Percentiles rank a stretch among this genome's conserved stretches.
Conservation (phyloP, 2,888 invertebrate genomes). For the Eupelmus urozonus region DNA sequence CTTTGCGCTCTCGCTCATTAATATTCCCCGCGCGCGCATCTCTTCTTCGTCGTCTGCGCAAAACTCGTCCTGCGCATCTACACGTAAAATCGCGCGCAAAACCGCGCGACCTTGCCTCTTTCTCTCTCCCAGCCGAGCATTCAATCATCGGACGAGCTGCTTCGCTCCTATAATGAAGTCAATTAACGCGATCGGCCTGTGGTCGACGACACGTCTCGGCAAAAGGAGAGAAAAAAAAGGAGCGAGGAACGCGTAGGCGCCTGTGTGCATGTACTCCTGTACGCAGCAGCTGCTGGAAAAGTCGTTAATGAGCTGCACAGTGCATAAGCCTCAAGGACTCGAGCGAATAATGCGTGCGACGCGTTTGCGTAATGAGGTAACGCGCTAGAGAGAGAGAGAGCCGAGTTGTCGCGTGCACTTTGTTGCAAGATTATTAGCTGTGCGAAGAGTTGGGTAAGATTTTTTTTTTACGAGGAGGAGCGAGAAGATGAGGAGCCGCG, state of each 20-base stretch:
- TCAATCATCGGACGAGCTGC: conserved; percentile 26
- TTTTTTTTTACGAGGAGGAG: conserved; percentile 2
- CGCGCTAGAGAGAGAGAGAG: neutral
- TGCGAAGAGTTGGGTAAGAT: neutral
- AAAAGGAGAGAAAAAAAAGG: neutral
- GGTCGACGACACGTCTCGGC: neutral
- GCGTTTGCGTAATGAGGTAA: neutral
- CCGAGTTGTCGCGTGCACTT: neutral
- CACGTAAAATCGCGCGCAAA: conserved; percentile 10
- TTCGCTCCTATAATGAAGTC: conserved; percentile 39
- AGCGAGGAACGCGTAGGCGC: neutral
- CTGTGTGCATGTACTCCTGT: neutral
- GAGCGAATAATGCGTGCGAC: no score
- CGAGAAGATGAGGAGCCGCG: no score
- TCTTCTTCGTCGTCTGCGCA: neutral
- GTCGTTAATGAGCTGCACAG: neutral
- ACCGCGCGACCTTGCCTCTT: conserved; percentile 26
- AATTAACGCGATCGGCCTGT: conserved; percentile 38
- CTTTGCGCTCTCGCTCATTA: conserved; percentile 29
- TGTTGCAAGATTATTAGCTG: neutral
- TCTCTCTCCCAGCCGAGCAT: conserved; percentile 11
- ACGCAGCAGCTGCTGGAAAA: neutral
- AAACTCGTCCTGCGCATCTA: conserved; percentile 9
- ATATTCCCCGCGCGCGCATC: conserved; percentile 36
- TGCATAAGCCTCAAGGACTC: no score